Evolutionary conservation across 2,113 vertebrate genomes (phyloP).

Genomic region (Micromys minutus): DNA sequence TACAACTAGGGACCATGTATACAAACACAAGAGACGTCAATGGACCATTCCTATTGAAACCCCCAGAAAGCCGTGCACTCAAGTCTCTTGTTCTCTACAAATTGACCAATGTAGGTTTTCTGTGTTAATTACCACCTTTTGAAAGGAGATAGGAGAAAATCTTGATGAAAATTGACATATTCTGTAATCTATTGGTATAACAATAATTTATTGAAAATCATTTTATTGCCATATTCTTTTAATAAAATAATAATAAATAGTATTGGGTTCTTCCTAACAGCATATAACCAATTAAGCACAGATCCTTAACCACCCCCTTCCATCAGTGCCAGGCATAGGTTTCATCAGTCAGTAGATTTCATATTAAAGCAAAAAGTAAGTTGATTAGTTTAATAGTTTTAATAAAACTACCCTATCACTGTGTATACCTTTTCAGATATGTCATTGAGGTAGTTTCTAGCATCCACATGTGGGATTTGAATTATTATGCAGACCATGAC

Average conservation of each 20-base stretch:
- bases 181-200: neutral
- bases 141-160: neutral
- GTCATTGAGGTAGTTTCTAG: neutral
- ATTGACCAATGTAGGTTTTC: neutral
- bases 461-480: neutral
- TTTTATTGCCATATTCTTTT: no score
- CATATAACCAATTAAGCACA: neutral
- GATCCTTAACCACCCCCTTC: neutral
- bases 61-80: no score
- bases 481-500: neutral
- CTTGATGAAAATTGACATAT: neutral
- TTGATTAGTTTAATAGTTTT: neutral
- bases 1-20: neutral
- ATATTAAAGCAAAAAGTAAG: neutral
- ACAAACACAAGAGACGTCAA: neutral
- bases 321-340: neutral
- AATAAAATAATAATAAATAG: neutral
- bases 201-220: neutral
- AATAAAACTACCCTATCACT: neutral
- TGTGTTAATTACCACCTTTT: neutral
- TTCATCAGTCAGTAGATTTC: neutral
- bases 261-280: neutral
- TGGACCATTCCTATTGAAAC: neutral
- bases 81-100: neutral
- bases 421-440: neutral